Conservation (phyloP, 2,113 vertebrate species). For the Manacus vitellinus region DNA sequence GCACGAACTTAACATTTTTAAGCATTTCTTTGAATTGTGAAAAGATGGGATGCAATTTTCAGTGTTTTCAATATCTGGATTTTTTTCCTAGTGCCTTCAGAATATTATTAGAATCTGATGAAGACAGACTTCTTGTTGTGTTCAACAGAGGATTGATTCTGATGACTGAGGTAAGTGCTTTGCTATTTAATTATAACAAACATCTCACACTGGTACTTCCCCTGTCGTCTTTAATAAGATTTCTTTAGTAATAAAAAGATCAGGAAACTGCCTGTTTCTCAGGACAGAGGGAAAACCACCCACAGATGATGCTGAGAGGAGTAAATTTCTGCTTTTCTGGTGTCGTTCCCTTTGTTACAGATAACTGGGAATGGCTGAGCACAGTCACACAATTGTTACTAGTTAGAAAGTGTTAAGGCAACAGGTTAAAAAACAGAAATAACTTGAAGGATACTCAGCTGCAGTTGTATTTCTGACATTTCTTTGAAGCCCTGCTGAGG, state of each 20-base stretch:
- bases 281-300: neutral
- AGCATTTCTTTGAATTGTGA: neutral
- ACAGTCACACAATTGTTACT: neutral
- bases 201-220: neutral
- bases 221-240: neutral
- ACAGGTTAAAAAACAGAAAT: neutral
- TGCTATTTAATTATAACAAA: neutral
- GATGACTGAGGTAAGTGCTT: conserved; percentile 92
- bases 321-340: neutral
- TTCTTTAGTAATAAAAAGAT: neutral
- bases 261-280: neutral
- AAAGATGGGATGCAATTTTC: neutral
- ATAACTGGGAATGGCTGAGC: neutral
- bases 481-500: neutral
- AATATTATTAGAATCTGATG: conserved; percentile 96
- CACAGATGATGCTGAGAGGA: neutral
- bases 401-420: neutral
- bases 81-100: conserved; percentile 92
- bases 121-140: conserved; percentile 96
- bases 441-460: neutral
- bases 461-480: neutral
- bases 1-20: neutral
- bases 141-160: conserved; percentile 97
- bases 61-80: neutral
- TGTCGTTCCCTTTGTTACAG: neutral